These are phyloP conservation scores for Enteromius afrohamiltoni DNA, from an alignment of 2,797 vertebrate genomes.

Conservation along the genomic window DNA sequence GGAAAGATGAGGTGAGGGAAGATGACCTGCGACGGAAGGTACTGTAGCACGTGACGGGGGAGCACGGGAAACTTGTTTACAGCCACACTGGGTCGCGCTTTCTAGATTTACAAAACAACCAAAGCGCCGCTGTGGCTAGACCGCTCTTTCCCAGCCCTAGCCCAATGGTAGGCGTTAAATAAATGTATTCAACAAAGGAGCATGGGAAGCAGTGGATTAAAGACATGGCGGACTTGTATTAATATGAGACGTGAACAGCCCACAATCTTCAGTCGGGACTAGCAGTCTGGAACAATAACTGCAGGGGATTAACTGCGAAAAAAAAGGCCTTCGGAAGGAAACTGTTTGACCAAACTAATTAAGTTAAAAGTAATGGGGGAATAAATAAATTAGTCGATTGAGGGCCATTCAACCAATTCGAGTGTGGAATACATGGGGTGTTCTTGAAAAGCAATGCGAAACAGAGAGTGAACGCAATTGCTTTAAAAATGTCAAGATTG, in stretches of 20 bases:
- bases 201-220: constrained; percentile 74
- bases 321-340: constrained; percentile 66
- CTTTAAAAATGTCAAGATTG: constrained; percentile 9
- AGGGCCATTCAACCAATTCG: constrained; percentile 19
- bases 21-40: constrained; percentile 3
- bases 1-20: constrained; percentile 2
- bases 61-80: not conserved
- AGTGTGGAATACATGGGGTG: not conserved
- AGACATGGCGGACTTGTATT: constrained; percentile 78
- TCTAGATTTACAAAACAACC: constrained; percentile 44
- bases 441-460: constrained; percentile 4
- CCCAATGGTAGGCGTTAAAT: constrained; percentile 75
- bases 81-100: not conserved
- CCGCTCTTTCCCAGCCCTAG: constrained; percentile 18
- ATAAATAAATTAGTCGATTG: constrained; percentile 52
- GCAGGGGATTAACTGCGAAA: constrained; percentile 69
- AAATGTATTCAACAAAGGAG: constrained; percentile 80
- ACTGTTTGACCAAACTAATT: constrained; percentile 74
- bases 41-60: not conserved
- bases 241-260: constrained; percentile 70
- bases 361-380: constrained; percentile 62
- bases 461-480: not conserved
- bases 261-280: constrained; percentile 57
- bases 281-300: constrained; percentile 71
- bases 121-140: constrained; percentile 20